phyloP scores from a whole-genome alignment of 2,888 invertebrate species.

The Hydroisotoma schaefferi region DNA sequence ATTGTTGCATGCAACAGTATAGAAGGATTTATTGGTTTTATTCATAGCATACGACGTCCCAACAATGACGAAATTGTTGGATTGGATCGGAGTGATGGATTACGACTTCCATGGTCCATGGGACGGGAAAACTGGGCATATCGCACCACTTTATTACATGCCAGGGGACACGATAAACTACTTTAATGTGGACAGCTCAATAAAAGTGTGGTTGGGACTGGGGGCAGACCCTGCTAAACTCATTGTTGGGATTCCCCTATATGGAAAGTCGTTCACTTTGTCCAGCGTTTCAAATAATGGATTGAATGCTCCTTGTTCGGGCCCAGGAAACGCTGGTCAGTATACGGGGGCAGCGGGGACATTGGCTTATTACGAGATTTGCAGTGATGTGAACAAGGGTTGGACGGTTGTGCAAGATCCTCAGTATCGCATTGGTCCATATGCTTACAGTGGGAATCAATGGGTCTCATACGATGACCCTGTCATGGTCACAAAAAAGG shows the following conservation, averaged over 20 bases:
- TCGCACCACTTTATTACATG: constrained; percentile 50
- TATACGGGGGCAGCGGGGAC: constrained; percentile 68
- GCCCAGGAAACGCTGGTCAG: constrained; percentile 65
- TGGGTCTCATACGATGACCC: constrained; percentile 75
- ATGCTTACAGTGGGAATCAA: constrained; percentile 66
- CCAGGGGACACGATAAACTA: constrained; percentile 46
- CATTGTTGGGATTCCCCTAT: constrained; percentile 61
- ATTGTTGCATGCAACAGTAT: too few relatives aligned
- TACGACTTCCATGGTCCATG: constrained; percentile 51
- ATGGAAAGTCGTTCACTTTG: constrained; percentile 51
- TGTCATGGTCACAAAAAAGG: constrained; percentile 61
- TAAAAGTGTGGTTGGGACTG: constrained; percentile 68
- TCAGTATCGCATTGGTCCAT: constrained; percentile 66
- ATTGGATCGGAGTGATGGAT: constrained; percentile 52
- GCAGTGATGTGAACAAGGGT: constrained; percentile 42
- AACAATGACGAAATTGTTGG: constrained; percentile 48
- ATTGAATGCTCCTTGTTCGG: constrained; percentile 63
- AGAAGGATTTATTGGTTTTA: too few relatives aligned
- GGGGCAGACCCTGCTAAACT: constrained; percentile 65
- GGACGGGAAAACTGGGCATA: constrained; percentile 51
- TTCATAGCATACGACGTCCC: constrained; percentile 50
- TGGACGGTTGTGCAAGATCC: constrained; percentile 60
- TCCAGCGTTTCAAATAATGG: constrained; percentile 54
- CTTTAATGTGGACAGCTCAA: constrained; percentile 58
- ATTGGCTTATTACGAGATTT: constrained; percentile 71